Percentiles rank a stretch among this genome's conserved stretches.
phyloP scores from a whole-genome alignment of 2,113 vertebrate species.

The Notarius lentiginosus region DNA sequence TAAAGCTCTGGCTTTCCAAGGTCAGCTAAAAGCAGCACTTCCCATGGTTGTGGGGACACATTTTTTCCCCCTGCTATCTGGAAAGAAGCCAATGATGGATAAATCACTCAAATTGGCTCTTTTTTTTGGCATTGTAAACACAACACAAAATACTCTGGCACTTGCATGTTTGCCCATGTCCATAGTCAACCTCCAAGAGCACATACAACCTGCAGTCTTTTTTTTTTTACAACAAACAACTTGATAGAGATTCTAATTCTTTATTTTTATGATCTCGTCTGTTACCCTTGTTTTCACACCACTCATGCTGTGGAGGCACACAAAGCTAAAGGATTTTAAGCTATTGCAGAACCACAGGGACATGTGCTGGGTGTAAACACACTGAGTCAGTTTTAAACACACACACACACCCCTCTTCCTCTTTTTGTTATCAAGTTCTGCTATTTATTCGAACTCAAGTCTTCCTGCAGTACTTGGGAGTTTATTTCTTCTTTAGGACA shows the following conservation, averaged over 20 bases:
- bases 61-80: neutral
- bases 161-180: neutral
- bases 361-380: slow-evolving; percentile 17
- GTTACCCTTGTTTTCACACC: slow-evolving; percentile 27
- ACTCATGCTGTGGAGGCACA: slow-evolving; percentile 25
- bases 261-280: slow-evolving; percentile 18
- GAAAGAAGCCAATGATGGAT: slow-evolving; percentile 33
- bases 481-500: neutral
- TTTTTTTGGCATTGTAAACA: slow-evolving; percentile 7
- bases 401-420: neutral
- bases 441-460: neutral
- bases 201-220: slow-evolving; percentile 9
- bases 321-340: slow-evolving; percentile 5
- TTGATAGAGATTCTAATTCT: slow-evolving; percentile 29
- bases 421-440: neutral
- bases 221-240: slow-evolving; percentile 7
- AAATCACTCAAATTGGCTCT: slow-evolving; percentile 40
- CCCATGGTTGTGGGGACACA: neutral
- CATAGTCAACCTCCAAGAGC: neutral
- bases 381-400: slow-evolving; percentile 9
- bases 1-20: slow-evolving; percentile 39
- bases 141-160: slow-evolving; percentile 11
- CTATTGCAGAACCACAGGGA: neutral
- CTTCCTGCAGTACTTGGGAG: neutral
- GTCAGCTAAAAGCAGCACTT: slow-evolving; percentile 38